Conservation (phyloP, 1,140 invertebrate species). For the Asobara japonica region DNA sequence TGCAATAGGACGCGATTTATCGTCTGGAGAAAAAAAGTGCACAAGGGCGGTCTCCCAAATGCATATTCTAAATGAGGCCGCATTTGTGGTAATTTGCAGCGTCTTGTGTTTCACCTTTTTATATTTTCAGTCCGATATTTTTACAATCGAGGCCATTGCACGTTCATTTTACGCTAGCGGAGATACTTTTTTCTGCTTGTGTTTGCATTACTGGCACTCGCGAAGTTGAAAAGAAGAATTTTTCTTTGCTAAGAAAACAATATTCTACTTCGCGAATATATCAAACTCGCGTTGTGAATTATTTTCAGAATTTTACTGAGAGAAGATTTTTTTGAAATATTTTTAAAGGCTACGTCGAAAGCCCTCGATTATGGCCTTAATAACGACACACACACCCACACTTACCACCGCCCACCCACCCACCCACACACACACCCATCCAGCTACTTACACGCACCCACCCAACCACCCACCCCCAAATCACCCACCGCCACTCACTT, state of each 20-base stretch:
- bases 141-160: conserved; percentile 42
- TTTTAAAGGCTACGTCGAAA: no score
- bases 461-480: no score
- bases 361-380: no score
- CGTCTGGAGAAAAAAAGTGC: background rate
- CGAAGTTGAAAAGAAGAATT: background rate
- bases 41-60: background rate
- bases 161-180: background rate
- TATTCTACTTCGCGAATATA: no score
- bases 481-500: no score
- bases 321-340: no score
- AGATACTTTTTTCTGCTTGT: background rate
- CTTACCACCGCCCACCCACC: no score
- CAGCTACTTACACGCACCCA: no score
- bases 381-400: no score
- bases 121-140: conserved; percentile 43
- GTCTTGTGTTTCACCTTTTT: background rate
- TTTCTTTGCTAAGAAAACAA: background rate
- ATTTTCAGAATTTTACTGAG: no score
- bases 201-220: background rate
- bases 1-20: background rate
- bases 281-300: no score
- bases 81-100: background rate
- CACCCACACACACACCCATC: no score
- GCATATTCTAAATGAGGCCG: background rate